Conservation (phyloP, 1,140 invertebrate species). For the Drosophila nasuta region DNA sequence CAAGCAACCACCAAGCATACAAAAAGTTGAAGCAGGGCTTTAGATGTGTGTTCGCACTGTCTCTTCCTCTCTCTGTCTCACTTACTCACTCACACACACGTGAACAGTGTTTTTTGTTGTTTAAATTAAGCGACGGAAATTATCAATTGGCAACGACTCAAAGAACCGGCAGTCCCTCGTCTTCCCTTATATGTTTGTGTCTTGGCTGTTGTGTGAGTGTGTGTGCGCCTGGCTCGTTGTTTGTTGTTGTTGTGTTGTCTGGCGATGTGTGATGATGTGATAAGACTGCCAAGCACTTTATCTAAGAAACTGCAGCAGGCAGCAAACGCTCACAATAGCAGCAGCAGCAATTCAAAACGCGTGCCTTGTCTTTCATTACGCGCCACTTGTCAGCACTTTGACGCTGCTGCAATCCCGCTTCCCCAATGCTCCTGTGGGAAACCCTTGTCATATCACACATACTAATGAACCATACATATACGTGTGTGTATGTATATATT, state of each 20-base stretch:
- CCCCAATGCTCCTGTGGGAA: neutral
- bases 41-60: constrained; percentile 19
- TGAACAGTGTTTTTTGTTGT: constrained; percentile 39
- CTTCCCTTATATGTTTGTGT: neutral
- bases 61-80: constrained; percentile 5
- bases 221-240: constrained; percentile 39
- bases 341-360: constrained; percentile 25
- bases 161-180: constrained; percentile 58
- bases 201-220: constrained; percentile 9
- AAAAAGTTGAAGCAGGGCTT: constrained; percentile 72
- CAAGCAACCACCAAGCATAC: constrained; percentile 38
- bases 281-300: constrained; percentile 52
- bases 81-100: constrained; percentile 9
- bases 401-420: neutral
- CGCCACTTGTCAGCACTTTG: constrained; percentile 56
- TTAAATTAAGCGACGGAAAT: constrained; percentile 74
- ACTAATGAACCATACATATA: neutral
- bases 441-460: constrained; percentile 65
- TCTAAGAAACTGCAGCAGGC: constrained; percentile 27
- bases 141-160: constrained; percentile 67
- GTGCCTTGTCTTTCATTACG: constrained; percentile 37
- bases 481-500: neutral
- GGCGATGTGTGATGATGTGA: constrained; percentile 53
- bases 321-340: constrained; percentile 19
- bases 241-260: constrained; percentile 40